Evolutionary conservation across 2,113 vertebrate species (phyloP).

Genomic region (Equus quagga): DNA sequence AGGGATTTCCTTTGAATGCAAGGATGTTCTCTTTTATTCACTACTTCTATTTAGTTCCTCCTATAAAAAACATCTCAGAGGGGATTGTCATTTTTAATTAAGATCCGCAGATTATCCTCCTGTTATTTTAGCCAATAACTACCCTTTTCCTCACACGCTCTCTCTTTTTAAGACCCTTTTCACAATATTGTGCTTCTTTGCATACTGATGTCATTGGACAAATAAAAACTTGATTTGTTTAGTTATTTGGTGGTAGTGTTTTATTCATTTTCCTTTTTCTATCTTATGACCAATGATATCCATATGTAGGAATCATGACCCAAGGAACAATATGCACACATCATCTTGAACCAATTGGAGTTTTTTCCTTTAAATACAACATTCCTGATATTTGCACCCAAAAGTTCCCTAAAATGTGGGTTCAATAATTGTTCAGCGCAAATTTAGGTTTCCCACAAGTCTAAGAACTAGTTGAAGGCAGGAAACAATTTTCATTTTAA

Average conservation of each 20-base stretch:
- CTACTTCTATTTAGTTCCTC: neutral
- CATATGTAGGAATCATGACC: neutral
- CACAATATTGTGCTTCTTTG: neutral
- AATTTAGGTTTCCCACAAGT: neutral
- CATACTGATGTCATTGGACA: neutral
- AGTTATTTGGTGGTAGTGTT: neutral
- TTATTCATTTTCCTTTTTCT: neutral
- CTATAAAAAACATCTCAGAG: neutral
- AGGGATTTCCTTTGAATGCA: neutral
- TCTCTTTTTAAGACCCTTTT: neutral
- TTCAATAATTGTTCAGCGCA: neutral
- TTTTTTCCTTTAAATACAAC: neutral
- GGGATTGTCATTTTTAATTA: neutral
- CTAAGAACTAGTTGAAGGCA: neutral
- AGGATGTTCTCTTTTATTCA: neutral
- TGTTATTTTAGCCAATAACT: neutral
- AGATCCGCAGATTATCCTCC: neutral
- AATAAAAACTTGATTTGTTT: neutral
- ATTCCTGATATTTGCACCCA: neutral
- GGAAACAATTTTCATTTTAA: neutral
- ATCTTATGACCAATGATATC: neutral
- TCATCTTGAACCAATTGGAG: neutral
- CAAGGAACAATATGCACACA: neutral
- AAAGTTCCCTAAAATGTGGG: neutral
- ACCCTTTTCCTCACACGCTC: neutral